phyloP scores from a whole-genome alignment of 2,113 vertebrate species.

The Chionis minor region DNA sequence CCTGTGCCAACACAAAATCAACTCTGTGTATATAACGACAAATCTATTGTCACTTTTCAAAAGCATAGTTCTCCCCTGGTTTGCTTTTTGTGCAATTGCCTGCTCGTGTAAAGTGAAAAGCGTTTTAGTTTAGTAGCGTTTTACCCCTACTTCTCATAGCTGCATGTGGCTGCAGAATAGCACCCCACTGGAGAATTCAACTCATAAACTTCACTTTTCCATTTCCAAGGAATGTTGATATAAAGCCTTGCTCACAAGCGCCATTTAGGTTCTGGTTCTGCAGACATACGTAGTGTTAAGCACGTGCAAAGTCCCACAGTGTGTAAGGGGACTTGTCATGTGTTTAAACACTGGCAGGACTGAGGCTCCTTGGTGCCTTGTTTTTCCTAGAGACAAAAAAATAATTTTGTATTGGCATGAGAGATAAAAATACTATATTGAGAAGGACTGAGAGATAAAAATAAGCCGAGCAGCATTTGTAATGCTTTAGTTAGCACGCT shows the following conservation, averaged over 20 bases:
- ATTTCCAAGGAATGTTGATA: not conserved
- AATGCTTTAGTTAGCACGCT: not conserved
- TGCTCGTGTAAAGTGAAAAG: not conserved
- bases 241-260: not conserved
- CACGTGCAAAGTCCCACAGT: not conserved
- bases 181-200: not conserved
- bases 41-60: not conserved
- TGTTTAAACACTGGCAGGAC: not conserved
- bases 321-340: not conserved
- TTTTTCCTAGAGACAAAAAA: constrained; percentile 19
- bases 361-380: not conserved
- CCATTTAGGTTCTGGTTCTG: not conserved
- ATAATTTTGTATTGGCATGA: not conserved
- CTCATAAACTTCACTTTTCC: not conserved
- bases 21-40: not conserved
- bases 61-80: not conserved
- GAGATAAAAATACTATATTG: constrained; percentile 31
- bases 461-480: not conserved
- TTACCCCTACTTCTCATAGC: not conserved
- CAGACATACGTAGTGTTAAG: not conserved
- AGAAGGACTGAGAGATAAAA: constrained; percentile 15
- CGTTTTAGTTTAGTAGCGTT: not conserved
- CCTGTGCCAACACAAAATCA: not conserved
- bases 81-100: not conserved
- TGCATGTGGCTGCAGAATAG: not conserved